These are phyloP conservation scores for Drosophila peninsularis DNA, from an alignment of 2,888 invertebrate species.

Conservation along the genomic window DNA sequence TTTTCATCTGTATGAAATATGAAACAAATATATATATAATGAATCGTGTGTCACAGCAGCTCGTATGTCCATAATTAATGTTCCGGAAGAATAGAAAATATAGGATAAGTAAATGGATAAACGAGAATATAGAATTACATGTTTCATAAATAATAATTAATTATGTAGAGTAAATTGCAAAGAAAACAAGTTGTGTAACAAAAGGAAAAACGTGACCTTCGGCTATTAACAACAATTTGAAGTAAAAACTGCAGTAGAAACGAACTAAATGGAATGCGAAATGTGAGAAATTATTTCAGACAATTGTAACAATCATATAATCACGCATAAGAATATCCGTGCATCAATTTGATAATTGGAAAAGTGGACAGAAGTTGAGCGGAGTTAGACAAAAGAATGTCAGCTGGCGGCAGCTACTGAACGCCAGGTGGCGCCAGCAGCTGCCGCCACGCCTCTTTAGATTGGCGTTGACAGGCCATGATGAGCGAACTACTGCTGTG, in stretches of 20 bases:
- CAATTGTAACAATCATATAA: slow-evolving; percentile 12
- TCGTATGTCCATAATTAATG: slow-evolving; percentile 15
- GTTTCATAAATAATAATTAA: neutral
- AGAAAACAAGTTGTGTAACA: neutral
- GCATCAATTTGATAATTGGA: slow-evolving; percentile 40
- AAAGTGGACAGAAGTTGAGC: slow-evolving; percentile 4
- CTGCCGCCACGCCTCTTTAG: slow-evolving; percentile 36
- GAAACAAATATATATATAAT: neutral
- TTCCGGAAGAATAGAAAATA: slow-evolving; percentile 38
- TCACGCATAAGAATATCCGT: slow-evolving; percentile 29
- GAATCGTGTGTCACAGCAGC: slow-evolving; percentile 1
- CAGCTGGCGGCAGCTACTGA: slow-evolving; percentile 32
- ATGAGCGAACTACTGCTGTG: slow-evolving; percentile 15
- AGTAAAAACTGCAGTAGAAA: slow-evolving; percentile 2
- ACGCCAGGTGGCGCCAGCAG: slow-evolving; percentile 51
- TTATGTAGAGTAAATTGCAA: neutral
- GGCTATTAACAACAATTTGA: neutral
- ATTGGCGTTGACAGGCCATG: slow-evolving; percentile 48
- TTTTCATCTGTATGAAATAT: neutral
- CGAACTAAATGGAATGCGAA: slow-evolving; percentile 26
- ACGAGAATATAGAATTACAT: slow-evolving; percentile 23
- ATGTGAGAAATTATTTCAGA: slow-evolving; percentile 14
- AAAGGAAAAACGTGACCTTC: slow-evolving; percentile 18
- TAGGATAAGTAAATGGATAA: neutral
- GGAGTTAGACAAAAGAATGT: slow-evolving; percentile 8